Percentiles rank a stretch among this genome's conserved stretches.
Conservation (phyloP, 2,797 vertebrate genomes). For the Meriones psammophilus region DNA sequence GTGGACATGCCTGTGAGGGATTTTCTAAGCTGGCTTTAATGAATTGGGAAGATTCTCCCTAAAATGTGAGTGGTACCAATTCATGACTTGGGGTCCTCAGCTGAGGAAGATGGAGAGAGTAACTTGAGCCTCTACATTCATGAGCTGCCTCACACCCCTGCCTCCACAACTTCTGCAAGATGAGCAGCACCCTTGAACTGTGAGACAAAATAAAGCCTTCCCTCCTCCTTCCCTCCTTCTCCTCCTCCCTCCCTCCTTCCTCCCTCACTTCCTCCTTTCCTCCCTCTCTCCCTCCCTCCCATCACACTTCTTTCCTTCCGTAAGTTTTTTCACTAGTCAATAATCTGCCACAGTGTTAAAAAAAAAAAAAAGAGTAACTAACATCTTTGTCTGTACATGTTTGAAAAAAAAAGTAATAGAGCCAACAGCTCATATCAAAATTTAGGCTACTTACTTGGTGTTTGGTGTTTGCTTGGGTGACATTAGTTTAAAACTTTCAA, state of each 20-base stretch:
- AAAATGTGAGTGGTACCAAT: not conserved
- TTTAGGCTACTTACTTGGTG: not conserved
- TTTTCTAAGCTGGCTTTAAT: not conserved
- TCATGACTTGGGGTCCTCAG: not conserved
- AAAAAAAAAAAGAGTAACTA: not conserved
- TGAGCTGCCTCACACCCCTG: not conserved
- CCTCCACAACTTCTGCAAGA: not conserved
- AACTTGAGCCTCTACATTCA: not conserved
- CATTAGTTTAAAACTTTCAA: conserved; percentile 27
- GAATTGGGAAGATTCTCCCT: not conserved
- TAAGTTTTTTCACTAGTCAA: not conserved
- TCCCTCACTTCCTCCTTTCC: no score
- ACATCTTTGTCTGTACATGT: no score
- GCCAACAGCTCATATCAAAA: not conserved
- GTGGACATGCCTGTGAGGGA: not conserved
- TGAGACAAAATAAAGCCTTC: not conserved
- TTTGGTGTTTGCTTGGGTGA: not conserved
- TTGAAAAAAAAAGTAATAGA: not conserved
- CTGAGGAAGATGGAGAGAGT: not conserved
- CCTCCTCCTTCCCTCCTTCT: not conserved
- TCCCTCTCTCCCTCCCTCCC: no score
- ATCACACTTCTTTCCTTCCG: not conserved
- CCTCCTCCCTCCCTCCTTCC: no score
- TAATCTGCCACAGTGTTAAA: not conserved
- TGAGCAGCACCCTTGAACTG: not conserved